Evolutionary conservation across 2,113 vertebrate genomes (phyloP).

Genomic region (Centropristis striata): DNA sequence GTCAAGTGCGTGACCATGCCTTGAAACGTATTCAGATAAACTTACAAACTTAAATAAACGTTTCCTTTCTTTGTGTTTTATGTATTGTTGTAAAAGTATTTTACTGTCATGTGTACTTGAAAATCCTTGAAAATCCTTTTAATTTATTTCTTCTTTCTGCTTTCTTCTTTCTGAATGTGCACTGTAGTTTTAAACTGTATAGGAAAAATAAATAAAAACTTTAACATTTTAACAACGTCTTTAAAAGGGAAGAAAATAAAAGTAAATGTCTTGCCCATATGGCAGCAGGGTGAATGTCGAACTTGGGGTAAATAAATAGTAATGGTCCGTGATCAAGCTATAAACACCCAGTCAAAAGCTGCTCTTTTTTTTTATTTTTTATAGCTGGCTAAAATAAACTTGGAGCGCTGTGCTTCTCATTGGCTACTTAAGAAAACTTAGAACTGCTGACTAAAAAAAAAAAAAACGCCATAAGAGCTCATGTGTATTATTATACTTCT

Average conservation of each 20-base stretch:
- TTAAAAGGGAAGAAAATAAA: background rate
- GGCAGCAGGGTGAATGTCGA: background rate
- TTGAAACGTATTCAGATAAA: too few relatives aligned
- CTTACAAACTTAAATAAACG: too few relatives aligned
- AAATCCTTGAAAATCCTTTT: too few relatives aligned
- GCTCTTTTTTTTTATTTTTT: too few relatives aligned
- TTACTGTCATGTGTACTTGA: too few relatives aligned
- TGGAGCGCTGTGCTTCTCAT: background rate
- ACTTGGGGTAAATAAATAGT: conserved; percentile 2
- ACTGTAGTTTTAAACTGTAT: too few relatives aligned
- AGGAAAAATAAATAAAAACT: background rate
- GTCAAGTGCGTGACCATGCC: too few relatives aligned
- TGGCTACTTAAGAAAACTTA: background rate
- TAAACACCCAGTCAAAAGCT: background rate
- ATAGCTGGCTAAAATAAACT: background rate
- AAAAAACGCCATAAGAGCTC: background rate
- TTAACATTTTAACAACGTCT: background rate
- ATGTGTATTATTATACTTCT: conserved; percentile 15
- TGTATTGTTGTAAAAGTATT: too few relatives aligned
- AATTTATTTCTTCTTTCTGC: too few relatives aligned
- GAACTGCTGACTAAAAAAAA: conserved; percentile 7
- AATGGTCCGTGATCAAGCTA: background rate
- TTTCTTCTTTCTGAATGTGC: too few relatives aligned
- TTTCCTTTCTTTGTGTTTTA: too few relatives aligned
- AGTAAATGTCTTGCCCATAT: background rate